Evolutionary conservation across 2,113 vertebrate genomes (phyloP), one percentile per base, ranked within the genome.

Genomic region (Lepisosteus oculatus): DNA sequence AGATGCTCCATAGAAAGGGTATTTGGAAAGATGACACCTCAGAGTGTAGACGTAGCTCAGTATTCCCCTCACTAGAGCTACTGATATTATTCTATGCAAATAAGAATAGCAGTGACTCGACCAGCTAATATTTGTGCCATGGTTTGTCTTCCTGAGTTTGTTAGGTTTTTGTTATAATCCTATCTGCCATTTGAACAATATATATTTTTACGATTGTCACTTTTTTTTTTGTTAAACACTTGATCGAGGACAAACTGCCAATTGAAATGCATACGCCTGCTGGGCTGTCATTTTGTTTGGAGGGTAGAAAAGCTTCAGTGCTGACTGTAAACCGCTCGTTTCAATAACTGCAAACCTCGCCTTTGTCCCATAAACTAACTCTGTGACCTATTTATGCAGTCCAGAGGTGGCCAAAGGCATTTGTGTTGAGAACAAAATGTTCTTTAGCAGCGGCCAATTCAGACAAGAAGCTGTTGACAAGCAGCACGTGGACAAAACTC

Each of bases 121-220:
- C 90, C 89, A 91, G 90, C 90, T 91, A 88, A 84, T 83, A 90
- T 86, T 12, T 64, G 90, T 93, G 91, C 91, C 90, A 92, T 93
- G 87, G 85, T 88, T 88, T 79, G 90, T 92, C 89, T 92, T 92
- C 91, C 91, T 88, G 77, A 87, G 80, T 73, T 88, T 67, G 77
- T 79, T 78, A 17, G 41, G 1, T 70, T 76, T 69, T 70, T 69
- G 67, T 75, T 65, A 17, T 71, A 83, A 81, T 86, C 88, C 84
- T 73, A 71, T 65, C 59, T 72, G 63, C 68, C 75, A 71, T 77
- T 78, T 67, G 74, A 80, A 80, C 76, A 76, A 76, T 74, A 56
- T 8, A 63, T 79, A 44, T 82, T 57, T 83, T 82, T 71, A 76
- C 45, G 14, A 72, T 79, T 86, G 74, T 81, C 71, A 80, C 75